Evolutionary conservation across 2,113 vertebrate genomes (phyloP).

Genomic region (Synchiropus splendidus): DNA sequence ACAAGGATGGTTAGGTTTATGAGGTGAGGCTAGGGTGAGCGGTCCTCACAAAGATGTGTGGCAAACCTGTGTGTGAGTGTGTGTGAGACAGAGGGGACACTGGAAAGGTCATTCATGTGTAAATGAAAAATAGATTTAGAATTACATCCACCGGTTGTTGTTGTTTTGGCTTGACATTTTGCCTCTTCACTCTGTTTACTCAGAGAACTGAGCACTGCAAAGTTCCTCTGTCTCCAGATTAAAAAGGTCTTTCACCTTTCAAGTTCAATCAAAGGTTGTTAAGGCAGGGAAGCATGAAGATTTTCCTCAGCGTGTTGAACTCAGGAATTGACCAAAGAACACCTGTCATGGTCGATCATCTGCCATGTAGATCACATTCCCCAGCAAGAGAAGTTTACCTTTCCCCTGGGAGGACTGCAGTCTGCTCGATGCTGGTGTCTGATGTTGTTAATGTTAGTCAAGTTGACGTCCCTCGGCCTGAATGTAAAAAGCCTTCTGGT

Average conservation of each 20-base stretch:
- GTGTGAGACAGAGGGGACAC: too few species aligned
- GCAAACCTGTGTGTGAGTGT: too few species aligned
- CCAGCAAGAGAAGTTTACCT: constrained; percentile 30
- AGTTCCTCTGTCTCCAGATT: too few species aligned
- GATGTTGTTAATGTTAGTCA: constrained; percentile 20
- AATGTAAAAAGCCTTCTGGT: constrained; percentile 19
- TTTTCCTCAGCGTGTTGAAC: constrained; percentile 22
- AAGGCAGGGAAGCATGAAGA: constrained; percentile 18
- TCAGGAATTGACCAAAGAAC: constrained; percentile 42
- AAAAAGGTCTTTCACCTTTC: constrained; percentile 38
- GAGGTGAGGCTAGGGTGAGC: too few species aligned
- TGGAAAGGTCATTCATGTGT: too few species aligned
- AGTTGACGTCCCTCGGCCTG: constrained; percentile 24
- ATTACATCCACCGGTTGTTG: too few species aligned
- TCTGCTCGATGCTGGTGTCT: constrained; percentile 21
- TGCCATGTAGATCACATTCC: constrained; percentile 32
- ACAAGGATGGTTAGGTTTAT: too few species aligned
- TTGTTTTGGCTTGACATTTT: too few species aligned
- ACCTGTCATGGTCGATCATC: constrained; percentile 41
- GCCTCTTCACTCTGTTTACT: too few species aligned
- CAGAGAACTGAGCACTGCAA: too few species aligned
- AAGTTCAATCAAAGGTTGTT: constrained; percentile 41
- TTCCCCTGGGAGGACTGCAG: constrained; percentile 16
- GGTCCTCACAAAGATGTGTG: too few species aligned
- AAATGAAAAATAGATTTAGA: too few species aligned